Evolutionary conservation across 2,113 vertebrate species (phyloP).

Genomic region (Cepphus grylle): DNA sequence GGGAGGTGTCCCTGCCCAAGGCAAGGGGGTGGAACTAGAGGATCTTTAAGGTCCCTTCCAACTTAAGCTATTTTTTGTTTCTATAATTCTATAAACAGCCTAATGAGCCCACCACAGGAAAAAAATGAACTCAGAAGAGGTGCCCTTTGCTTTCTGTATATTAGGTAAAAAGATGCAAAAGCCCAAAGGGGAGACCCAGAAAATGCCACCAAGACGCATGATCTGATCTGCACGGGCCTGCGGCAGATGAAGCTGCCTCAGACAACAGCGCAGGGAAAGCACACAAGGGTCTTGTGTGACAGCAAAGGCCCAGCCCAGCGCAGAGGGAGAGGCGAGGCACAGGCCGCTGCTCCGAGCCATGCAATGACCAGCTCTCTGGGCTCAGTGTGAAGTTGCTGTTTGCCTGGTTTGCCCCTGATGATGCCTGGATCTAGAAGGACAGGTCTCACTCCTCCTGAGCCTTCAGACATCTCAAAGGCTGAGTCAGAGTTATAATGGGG

Average conservation of each 20-base stretch:
- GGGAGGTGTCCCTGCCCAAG: not conserved
- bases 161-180: not conserved
- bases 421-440: not conserved
- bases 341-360: not conserved
- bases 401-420: not conserved
- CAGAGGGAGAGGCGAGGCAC: rapidly evolving
- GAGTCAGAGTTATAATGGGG: rapidly evolving
- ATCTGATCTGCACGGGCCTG: not conserved
- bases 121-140: not conserved
- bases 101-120: not conserved
- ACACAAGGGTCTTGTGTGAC: rapidly evolving
- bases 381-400: not conserved
- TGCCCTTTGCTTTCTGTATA: not conserved
- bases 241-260: not conserved
- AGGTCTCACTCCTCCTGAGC: not conserved
- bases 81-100: not conserved
- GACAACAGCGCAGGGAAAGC: not conserved
- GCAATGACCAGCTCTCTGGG: not conserved
- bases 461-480: not conserved
- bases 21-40: not conserved
- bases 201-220: not conserved
- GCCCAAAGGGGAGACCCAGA: not conserved
- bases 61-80: not conserved
- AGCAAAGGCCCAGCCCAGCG: not conserved
- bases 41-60: not conserved